Evolutionary conservation across 2,888 invertebrate genomes (phyloP), one percentile per base, ranked within the genome.

Genomic region (Unio pictorum): DNA sequence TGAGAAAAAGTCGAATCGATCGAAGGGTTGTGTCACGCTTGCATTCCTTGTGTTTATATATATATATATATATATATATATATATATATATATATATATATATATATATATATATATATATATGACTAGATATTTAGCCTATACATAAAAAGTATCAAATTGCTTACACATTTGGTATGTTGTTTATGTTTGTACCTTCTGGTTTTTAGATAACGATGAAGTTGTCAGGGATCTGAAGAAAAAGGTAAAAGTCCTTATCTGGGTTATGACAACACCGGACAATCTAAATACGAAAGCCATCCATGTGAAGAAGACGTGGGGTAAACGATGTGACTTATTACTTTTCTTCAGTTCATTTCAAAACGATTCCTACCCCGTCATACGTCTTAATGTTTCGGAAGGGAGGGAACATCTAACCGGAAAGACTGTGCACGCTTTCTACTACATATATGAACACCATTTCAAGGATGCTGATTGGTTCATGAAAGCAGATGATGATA

Each of bases 401-500:
- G 97, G 97, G 0, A 92, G 98, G 23, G 93, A 98, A 86, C 94
- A 94, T 87, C 92, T 99, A 23, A 99, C 99, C 97, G 97, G 94
- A 5, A 99, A 99, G 92, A 99, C 98, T 0, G 97, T 97, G 91
- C 95, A 94, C 83, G 97, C 97, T 0, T 97, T 96, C 89, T 93
- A 94, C 82, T 96, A 97, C 86, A 93, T 96, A 45, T 95, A 96
- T 87, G 92, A 95, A 79, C 92, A 97, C 64, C 85, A 97, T 89
- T 91, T 94, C 67, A 92, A 96, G 81, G 93, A 97, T 68, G 95
- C 95, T 4, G 98, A 98, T 90, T 98, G 97, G 97, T 98, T 99
- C 89, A 92, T 98, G 85, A 99, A 99, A 90, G 98, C 98, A 26
- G 98, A 98, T 86, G 98, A 98, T 89, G 98, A 99, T 87, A 98